Evolutionary conservation across 2,888 invertebrate species (phyloP).

Genomic region (Acanthococcus lagerstroemiae): DNA sequence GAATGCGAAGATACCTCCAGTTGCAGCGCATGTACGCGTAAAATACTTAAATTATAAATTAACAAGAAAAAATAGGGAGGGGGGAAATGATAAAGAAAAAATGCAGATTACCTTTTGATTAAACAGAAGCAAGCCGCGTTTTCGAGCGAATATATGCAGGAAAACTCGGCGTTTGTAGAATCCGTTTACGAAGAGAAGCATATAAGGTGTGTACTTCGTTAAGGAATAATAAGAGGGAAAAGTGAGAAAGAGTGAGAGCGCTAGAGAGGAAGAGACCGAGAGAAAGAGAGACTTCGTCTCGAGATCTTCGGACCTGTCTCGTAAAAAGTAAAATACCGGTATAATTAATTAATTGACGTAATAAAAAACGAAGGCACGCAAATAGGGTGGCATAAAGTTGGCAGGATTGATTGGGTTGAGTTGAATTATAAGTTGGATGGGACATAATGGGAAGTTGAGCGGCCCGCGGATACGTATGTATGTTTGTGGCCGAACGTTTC

Average conservation of each 20-base stretch:
- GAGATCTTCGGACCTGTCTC: constrained; percentile 18
- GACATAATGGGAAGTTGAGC: constrained; percentile 26
- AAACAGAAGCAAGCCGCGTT: too few relatives aligned
- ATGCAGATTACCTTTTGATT: too few relatives aligned
- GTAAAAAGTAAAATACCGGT: constrained; percentile 27
- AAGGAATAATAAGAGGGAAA: neutral
- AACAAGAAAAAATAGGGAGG: too few relatives aligned
- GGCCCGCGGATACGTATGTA: constrained; percentile 23
- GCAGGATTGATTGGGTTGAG: constrained; percentile 26
- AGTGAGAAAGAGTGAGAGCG: neutral
- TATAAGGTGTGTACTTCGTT: too few relatives aligned
- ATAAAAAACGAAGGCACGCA: constrained; percentile 30
- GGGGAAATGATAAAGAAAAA: too few relatives aligned
- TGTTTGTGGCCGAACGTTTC: constrained; percentile 27
- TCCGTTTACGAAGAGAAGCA: too few relatives aligned
- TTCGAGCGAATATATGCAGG: too few relatives aligned
- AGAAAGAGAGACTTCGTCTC: neutral
- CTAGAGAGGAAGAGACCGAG: neutral
- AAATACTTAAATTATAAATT: too few relatives aligned
- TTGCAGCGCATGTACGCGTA: too few relatives aligned
- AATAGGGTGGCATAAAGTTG: constrained; percentile 29
- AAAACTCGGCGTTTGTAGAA: too few relatives aligned
- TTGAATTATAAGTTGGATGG: constrained; percentile 19
- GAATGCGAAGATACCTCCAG: too few relatives aligned
- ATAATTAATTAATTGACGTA: constrained; percentile 30